Conservation (phyloP, 1,140 invertebrate genomes). For the Agrypnia vestita region DNA sequence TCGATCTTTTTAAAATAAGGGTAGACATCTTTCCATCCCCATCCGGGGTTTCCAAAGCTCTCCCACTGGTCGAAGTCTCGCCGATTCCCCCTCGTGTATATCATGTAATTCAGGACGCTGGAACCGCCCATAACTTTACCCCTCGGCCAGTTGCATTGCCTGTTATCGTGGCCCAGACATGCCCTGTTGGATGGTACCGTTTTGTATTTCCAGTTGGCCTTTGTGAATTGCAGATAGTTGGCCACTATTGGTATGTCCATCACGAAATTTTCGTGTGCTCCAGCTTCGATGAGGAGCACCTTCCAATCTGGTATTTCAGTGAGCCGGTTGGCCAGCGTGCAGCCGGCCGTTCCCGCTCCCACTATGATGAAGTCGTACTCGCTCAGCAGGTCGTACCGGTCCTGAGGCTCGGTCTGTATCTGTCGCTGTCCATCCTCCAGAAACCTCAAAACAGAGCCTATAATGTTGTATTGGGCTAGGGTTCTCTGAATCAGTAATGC, state of each 20-base stretch:
- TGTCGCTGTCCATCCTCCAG: slow-evolving; percentile 49
- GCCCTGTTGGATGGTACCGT: slow-evolving; percentile 75
- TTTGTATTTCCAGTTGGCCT: slow-evolving; percentile 79
- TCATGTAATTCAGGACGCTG: slow-evolving; percentile 92
- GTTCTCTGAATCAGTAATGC: not conserved
- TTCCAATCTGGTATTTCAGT: slow-evolving; percentile 70
- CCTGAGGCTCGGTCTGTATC: slow-evolving; percentile 63
- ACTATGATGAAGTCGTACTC: slow-evolving; percentile 79
- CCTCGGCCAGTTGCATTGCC: slow-evolving; percentile 80
- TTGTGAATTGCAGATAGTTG: slow-evolving; percentile 76
- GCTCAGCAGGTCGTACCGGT: slow-evolving; percentile 63
- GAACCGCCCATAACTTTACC: slow-evolving; percentile 90
- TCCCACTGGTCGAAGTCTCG: slow-evolving; percentile 88
- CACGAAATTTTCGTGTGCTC: slow-evolving; percentile 73
- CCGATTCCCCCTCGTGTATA: slow-evolving; percentile 87
- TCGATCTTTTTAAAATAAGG: slow-evolving; percentile 89
- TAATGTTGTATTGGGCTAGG: not conserved
- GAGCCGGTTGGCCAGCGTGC: slow-evolving; percentile 78
- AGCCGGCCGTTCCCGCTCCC: slow-evolving; percentile 84
- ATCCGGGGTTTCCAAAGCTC: slow-evolving; percentile 82
- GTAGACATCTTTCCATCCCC: slow-evolving; percentile 87
- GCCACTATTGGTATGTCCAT: slow-evolving; percentile 81
- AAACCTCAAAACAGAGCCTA: slow-evolving; percentile 38
- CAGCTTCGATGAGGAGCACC: slow-evolving; percentile 81
- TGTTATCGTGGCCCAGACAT: slow-evolving; percentile 74